Evolutionary conservation across 1,140 invertebrate genomes (phyloP).

Genomic region (Pinna nobilis): DNA sequence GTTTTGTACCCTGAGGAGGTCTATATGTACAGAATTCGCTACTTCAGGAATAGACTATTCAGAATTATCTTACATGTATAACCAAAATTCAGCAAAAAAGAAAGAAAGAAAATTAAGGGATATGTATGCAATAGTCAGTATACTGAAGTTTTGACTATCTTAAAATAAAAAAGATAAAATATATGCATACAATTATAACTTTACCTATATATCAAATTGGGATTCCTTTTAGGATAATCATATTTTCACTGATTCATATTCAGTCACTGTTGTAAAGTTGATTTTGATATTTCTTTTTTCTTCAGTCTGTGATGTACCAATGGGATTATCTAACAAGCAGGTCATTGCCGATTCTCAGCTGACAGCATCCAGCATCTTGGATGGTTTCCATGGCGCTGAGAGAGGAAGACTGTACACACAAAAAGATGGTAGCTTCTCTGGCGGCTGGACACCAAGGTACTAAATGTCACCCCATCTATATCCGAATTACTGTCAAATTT

Average conservation of each 20-base stretch:
- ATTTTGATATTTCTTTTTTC: constrained; percentile 2
- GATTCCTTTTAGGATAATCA: too few relatives aligned
- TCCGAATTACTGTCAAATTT: too few relatives aligned
- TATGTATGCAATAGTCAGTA: not conserved
- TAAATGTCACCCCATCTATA: too few relatives aligned
- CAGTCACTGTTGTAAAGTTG: not conserved
- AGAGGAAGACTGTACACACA: constrained; percentile 54
- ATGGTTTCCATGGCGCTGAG: constrained; percentile 45
- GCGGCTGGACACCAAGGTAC: constrained; percentile 64
- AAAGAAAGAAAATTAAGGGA: too few relatives aligned
- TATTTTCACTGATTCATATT: not conserved
- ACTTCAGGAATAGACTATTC: too few relatives aligned
- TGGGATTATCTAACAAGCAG: constrained; percentile 57
- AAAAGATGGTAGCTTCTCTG: constrained; percentile 50
- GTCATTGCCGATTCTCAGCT: constrained; percentile 54
- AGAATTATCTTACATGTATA: too few relatives aligned
- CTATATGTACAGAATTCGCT: too few relatives aligned
- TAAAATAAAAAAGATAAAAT: too few relatives aligned
- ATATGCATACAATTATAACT: too few relatives aligned
- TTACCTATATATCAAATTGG: too few relatives aligned
- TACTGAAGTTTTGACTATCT: not conserved
- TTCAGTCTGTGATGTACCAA: constrained; percentile 60
- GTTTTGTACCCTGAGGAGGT: too few relatives aligned
- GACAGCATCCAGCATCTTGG: constrained; percentile 46
- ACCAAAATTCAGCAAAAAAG: too few relatives aligned